phyloP scores from a whole-genome alignment of 2,797 vertebrate species.

The Cuniculus paca region DNA sequence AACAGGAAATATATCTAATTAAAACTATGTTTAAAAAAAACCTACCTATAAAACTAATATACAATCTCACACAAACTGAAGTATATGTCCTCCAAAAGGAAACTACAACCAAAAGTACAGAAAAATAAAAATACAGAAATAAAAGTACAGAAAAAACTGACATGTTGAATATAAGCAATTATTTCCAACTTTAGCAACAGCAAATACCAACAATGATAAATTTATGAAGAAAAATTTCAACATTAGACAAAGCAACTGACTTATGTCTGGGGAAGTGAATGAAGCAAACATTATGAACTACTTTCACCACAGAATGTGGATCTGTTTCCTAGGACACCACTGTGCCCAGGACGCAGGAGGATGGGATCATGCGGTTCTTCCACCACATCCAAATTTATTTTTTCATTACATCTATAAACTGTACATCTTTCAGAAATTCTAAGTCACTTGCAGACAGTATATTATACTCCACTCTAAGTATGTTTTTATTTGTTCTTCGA shows the following conservation, averaged over 20 bases:
- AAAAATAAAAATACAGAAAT: not conserved
- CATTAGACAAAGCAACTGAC: not conserved
- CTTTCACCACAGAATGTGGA: not conserved
- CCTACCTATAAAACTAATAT: not conserved
- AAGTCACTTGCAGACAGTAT: constrained; percentile 9
- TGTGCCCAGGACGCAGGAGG: not conserved
- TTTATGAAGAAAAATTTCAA: not conserved
- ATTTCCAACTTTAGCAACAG: not conserved
- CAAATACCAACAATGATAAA: not conserved
- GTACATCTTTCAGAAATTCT: constrained; percentile 2
- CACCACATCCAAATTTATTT: not conserved
- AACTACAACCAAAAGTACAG: not conserved
- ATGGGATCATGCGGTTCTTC: not conserved
- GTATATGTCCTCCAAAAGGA: not conserved
- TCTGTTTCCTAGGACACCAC: not conserved
- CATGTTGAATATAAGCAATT: not conserved
- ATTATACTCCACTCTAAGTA: not conserved
- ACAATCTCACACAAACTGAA: not conserved
- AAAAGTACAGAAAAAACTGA: not conserved
- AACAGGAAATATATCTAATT: not conserved
- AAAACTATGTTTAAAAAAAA: not conserved
- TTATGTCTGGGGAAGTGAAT: not conserved
- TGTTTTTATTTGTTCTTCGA: constrained; percentile 28
- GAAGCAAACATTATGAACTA: not conserved
- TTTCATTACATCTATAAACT: constrained; percentile 17